Conservation (phyloP, 2,113 vertebrate genomes). For the Ictalurus furcatus region DNA sequence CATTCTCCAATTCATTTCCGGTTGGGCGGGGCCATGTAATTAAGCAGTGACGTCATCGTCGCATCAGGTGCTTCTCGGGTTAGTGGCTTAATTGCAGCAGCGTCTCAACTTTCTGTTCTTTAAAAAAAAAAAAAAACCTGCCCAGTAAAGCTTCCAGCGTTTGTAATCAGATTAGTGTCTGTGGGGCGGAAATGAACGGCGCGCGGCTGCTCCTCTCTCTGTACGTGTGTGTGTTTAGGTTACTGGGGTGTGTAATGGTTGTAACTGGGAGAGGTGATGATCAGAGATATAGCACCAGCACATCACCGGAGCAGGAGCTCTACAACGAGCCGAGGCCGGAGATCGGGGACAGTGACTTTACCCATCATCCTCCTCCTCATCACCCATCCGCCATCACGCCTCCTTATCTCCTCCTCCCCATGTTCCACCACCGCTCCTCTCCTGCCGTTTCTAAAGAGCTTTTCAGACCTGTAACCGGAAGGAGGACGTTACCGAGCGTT, state of each 20-base stretch:
- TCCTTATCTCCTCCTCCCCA: slow-evolving; percentile 47
- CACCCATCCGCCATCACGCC: background rate
- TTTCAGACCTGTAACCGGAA: slow-evolving; percentile 34
- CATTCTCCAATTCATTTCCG: background rate
- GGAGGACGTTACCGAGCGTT: slow-evolving; percentile 16
- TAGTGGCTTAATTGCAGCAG: background rate
- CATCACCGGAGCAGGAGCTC: slow-evolving; percentile 6
- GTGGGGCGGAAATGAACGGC: background rate
- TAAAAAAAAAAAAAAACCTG: too few species aligned
- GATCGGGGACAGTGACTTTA: background rate
- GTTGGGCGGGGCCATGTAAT: background rate
- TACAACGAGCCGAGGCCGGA: slow-evolving; percentile 1
- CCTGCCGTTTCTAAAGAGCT: slow-evolving; percentile 29
- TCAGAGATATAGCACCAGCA: background rate
- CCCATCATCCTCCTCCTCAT: background rate
- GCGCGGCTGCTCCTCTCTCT: background rate
- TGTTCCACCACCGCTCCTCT: slow-evolving; percentile 40
- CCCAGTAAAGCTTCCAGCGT: too few species aligned
- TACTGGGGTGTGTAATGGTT: background rate
- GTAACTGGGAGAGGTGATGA: background rate
- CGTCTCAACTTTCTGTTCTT: background rate
- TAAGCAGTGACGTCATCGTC: background rate
- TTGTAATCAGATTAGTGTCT: background rate
- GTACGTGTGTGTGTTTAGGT: background rate
- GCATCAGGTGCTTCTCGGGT: background rate